Conservation (phyloP, 2,113 vertebrate species). For the Ictalurus punctatus region DNA sequence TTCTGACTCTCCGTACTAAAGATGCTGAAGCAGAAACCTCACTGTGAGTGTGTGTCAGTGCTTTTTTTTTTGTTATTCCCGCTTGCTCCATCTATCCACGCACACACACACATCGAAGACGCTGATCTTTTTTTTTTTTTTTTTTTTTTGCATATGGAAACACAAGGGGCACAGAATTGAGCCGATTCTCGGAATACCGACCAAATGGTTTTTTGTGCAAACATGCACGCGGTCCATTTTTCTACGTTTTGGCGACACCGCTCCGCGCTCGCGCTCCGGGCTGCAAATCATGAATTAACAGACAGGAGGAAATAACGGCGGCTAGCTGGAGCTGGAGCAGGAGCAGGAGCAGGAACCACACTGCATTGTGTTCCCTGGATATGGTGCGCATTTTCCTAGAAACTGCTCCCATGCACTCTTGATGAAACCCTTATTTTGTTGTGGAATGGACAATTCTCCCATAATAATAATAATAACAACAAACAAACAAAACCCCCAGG, state of each 20-base stretch:
- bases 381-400: constrained; percentile 40
- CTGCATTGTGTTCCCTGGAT: constrained; percentile 16
- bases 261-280: constrained; percentile 29
- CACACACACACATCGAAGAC: not conserved
- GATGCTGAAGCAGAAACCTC: constrained; percentile 45
- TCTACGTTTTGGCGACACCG: constrained; percentile 29
- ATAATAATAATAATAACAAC: not conserved
- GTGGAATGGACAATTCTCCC: constrained; percentile 38
- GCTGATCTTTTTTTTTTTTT: constrained; percentile 6
- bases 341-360: not conserved
- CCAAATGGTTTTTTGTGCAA: not conserved
- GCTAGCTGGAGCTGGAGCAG: not conserved
- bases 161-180: constrained; percentile 6
- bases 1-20: constrained; percentile 60
- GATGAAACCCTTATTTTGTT: constrained; percentile 16
- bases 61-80: constrained; percentile 38
- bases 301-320: constrained; percentile 47
- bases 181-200: constrained; percentile 29
- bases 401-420: constrained; percentile 17
- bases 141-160: constrained; percentile 17
- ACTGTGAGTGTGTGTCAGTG: constrained; percentile 37
- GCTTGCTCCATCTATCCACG: constrained; percentile 22
- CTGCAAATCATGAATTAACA: constrained; percentile 47
- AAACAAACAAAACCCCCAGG: not conserved
- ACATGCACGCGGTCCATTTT: constrained; percentile 33